Conservation (phyloP, 2,888 invertebrate genomes). For the Amiota mariae region DNA sequence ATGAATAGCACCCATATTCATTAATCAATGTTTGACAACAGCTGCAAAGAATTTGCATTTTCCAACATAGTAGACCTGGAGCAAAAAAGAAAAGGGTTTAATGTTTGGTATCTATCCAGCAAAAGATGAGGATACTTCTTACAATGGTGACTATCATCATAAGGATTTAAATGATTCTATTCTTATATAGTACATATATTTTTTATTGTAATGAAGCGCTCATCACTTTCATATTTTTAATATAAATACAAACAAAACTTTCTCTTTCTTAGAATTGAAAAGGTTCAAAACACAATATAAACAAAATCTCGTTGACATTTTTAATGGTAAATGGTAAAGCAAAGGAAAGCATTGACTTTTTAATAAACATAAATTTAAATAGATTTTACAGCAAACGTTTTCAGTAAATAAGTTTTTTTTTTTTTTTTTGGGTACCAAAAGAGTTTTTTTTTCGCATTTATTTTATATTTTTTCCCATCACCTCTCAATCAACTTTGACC, state of each 20-base stretch:
- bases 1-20: constrained; percentile 13
- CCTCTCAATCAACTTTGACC: constrained; percentile 19
- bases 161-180: constrained; percentile 5
- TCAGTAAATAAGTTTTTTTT: no score
- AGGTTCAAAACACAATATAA: not conserved
- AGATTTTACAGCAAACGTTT: not conserved
- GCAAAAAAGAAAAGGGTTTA: not conserved
- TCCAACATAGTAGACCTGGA: no score
- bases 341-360: constrained; percentile 5
- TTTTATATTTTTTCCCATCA: no score
- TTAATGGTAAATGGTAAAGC: not conserved
- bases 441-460: no score
- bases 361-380: constrained; percentile 23
- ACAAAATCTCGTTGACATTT: constrained; percentile 14
- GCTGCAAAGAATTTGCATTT: constrained; percentile 61
- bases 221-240: constrained; percentile 13
- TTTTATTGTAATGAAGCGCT: constrained; percentile 7
- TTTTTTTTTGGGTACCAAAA: no score
- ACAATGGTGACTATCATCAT: not conserved
- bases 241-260: not conserved
- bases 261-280: not conserved
- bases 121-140: not conserved
- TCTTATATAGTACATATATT: not conserved
- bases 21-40: constrained; percentile 50
- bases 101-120: no score